phyloP scores from a whole-genome alignment of 2,888 invertebrate genomes.

The Dynastes maya region DNA sequence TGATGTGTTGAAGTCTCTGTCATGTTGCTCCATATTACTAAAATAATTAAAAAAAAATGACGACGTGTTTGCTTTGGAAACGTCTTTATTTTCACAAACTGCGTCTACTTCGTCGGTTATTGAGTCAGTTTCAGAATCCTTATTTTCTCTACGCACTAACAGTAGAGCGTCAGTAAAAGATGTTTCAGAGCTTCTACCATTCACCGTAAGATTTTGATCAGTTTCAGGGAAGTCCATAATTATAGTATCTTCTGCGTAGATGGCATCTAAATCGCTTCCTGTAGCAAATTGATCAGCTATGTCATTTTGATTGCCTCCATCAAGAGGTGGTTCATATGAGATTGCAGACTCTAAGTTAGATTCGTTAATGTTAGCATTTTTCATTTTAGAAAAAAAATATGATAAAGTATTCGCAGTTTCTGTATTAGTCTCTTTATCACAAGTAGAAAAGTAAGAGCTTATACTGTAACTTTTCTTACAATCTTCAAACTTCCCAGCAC shows the following conservation, averaged over 20 bases:
- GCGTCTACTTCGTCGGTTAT: slow-evolving; percentile 43
- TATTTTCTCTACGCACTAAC: background rate
- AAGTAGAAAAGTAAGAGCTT: slow-evolving; percentile 74
- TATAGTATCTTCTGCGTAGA: slow-evolving; percentile 20
- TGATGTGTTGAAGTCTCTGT: slow-evolving; percentile 63
- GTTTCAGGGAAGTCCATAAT: slow-evolving; percentile 1
- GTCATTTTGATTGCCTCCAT: too few relatives aligned
- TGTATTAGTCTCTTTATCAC: slow-evolving; percentile 23
- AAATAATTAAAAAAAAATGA: slow-evolving; percentile 50
- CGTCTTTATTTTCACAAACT: slow-evolving; percentile 11
- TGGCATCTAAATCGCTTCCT: slow-evolving; percentile 23
- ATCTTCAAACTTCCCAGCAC: slow-evolving; percentile 85
- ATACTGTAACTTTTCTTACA: slow-evolving; percentile 74
- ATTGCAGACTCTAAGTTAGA: background rate
- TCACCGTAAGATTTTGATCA: background rate
- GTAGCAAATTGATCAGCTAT: slow-evolving; percentile 56
- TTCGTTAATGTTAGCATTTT: background rate
- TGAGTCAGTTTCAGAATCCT: slow-evolving; percentile 57
- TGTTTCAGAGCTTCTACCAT: slow-evolving; percentile 59
- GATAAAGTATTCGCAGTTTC: background rate
- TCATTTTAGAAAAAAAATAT: slow-evolving; percentile 18
- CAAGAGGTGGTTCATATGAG: too few relatives aligned
- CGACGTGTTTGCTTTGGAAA: slow-evolving; percentile 54
- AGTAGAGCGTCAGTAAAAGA: slow-evolving; percentile 59
- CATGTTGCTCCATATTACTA: slow-evolving; percentile 46